Percentiles rank a stretch among this genome's conserved stretches.
These are phyloP conservation scores for Yasuhikotakia modesta DNA, from an alignment of 2,797 vertebrate species.

Conservation along the genomic window DNA sequence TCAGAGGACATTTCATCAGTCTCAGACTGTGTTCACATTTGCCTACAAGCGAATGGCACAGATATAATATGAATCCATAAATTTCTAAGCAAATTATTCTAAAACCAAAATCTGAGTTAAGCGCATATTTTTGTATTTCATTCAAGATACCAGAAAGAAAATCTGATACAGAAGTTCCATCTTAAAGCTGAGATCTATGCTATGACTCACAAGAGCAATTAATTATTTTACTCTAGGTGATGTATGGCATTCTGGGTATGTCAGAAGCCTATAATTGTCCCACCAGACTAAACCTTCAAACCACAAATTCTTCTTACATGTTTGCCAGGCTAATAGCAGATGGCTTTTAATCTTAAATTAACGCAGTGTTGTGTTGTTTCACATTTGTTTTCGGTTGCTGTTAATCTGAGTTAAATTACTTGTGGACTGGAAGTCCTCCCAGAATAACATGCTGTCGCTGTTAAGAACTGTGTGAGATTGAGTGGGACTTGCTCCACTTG, in stretches of 20 bases:
- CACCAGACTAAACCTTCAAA: not conserved
- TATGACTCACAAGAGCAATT: not conserved
- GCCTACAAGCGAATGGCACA: no score
- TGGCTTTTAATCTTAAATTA: not conserved
- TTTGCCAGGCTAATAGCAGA: not conserved
- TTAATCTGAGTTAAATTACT: conserved; percentile 20
- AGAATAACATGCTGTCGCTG: not conserved
- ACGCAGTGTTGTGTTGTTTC: not conserved
- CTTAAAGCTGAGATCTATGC: not conserved
- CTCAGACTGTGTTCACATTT: not conserved
- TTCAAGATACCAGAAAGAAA: not conserved
- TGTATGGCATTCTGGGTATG: not conserved
- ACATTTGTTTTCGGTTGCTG: conserved; percentile 10
- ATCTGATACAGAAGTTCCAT: not conserved
- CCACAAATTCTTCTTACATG: not conserved
- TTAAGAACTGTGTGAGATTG: conserved; percentile 11
- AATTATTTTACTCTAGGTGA: not conserved
- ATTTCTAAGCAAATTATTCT: not conserved
- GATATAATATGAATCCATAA: not conserved
- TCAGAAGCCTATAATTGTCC: not conserved
- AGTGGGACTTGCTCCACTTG: not conserved
- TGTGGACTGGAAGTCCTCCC: not conserved
- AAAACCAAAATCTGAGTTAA: not conserved
- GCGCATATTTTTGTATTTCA: no score
- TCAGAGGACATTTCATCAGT: not conserved